Conservation (phyloP, 2,888 invertebrate genomes). For the Aradus depressus region DNA sequence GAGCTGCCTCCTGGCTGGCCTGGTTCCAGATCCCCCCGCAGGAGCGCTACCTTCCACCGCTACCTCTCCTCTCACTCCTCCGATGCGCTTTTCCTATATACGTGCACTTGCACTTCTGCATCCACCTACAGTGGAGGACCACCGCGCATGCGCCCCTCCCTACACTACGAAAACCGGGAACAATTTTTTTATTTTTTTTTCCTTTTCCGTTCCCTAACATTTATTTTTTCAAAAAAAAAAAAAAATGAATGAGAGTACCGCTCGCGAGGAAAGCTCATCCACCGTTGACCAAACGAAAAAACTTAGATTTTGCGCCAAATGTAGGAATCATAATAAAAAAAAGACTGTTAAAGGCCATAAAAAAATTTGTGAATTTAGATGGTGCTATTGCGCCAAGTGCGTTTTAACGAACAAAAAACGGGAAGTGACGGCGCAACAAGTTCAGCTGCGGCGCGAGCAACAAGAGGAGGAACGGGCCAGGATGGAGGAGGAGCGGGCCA, state of each 20-base stretch:
- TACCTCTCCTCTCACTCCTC: constrained; percentile 5
- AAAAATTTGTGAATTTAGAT: neutral
- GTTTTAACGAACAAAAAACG: constrained; percentile 5
- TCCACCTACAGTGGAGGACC: no score
- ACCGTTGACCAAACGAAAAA: no score
- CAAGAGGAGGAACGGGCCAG: constrained; percentile 4
- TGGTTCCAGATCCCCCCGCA: constrained; percentile 5
- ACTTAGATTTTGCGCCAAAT: constrained; percentile 13
- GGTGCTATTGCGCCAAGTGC: constrained; percentile 8
- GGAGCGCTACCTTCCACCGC: neutral
- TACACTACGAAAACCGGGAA: no score
- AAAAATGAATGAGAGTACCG: no score
- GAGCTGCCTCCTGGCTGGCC: no score
- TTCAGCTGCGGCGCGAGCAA: constrained; percentile 2
- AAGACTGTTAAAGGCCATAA: constrained; percentile 12
- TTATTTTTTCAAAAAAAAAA: no score
- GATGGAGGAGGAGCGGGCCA: no score
- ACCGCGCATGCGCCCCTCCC: no score
- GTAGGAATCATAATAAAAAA: constrained; percentile 8
- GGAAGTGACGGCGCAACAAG: neutral
- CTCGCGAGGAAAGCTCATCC: no score
- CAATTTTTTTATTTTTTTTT: no score
- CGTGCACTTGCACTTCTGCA: constrained; percentile 15
- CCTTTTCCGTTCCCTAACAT: no score
- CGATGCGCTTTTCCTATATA: constrained; percentile 16